Percentiles rank a stretch among this genome's conserved stretches.
Evolutionary conservation across 1,140 invertebrate species (phyloP).

Genomic region (Phenacoccus solenopsis): DNA sequence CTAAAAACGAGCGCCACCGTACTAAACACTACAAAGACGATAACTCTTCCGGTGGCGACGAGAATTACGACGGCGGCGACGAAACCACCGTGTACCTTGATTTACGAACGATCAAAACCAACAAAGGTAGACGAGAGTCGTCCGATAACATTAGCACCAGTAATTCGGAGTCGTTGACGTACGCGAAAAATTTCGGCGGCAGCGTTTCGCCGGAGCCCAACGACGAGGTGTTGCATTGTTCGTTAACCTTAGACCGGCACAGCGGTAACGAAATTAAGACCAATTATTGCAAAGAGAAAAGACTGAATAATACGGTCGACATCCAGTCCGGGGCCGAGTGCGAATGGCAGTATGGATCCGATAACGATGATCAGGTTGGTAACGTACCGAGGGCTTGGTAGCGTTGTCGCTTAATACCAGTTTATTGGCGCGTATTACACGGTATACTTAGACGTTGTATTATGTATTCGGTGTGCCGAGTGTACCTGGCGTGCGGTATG

Average conservation of each 20-base stretch:
- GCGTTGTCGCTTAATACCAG: too few species aligned
- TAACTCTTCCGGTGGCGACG: neutral
- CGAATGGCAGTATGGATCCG: neutral
- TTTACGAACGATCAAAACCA: neutral
- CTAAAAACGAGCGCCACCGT: neutral
- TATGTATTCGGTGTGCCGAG: neutral
- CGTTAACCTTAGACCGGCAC: neutral
- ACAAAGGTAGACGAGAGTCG: neutral
- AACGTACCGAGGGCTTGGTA: too few species aligned
- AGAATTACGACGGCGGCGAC: neutral
- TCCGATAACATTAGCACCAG: neutral
- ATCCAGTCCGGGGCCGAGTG: too few species aligned
- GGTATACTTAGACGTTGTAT: too few species aligned
- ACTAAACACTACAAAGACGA: slow-evolving; percentile 5
- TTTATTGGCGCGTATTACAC: too few species aligned
- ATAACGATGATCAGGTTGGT: neutral
- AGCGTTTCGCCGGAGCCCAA: neutral
- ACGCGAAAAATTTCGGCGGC: neutral
- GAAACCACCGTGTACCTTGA: neutral
- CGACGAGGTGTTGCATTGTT: neutral
- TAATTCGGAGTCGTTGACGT: slow-evolving; percentile 2
- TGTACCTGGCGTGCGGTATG: neutral
- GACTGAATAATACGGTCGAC: neutral
- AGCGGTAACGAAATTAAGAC: neutral
- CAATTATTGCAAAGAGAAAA: neutral